These are phyloP conservation scores for Antigone vipio DNA, from an alignment of 2,113 vertebrate genomes.

Conservation along the genomic window DNA sequence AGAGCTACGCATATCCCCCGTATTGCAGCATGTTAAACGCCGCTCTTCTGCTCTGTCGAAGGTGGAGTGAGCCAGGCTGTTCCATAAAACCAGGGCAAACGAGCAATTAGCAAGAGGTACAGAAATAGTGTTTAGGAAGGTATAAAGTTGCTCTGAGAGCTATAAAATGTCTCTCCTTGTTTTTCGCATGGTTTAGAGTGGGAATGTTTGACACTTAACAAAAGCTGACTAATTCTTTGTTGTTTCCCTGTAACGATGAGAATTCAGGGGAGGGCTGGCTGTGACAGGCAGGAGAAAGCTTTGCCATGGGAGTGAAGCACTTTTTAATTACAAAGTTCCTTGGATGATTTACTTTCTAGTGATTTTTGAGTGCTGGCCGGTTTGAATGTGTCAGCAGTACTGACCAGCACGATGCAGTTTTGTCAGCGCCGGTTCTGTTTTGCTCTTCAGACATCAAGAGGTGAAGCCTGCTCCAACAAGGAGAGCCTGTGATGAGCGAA, in stretches of 20 bases:
- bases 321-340: constrained; percentile 19
- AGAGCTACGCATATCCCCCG: background rate
- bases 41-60: background rate
- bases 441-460: constrained; percentile 8
- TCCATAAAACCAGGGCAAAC: constrained; percentile 4
- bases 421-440: constrained; percentile 5
- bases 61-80: background rate
- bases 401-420: background rate
- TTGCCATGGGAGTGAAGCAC: background rate
- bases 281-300: background rate
- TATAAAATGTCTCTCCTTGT: constrained; percentile 12
- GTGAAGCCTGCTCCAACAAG: constrained; percentile 22
- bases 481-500: constrained; percentile 11
- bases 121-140: constrained; percentile 11
- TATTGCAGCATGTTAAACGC: background rate
- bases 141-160: constrained; percentile 39
- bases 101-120: constrained; percentile 17
- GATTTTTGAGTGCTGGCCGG: background rate
- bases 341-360: constrained; percentile 30
- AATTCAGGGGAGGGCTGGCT: background rate
- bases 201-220: constrained; percentile 10
- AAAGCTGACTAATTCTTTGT: constrained; percentile 39
- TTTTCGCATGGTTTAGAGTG: background rate
- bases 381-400: background rate
- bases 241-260: background rate